Base-by-base conservation (phyloP, 64 coral and sea anemone genomes). In the Platygyra sinensis region DNA sequence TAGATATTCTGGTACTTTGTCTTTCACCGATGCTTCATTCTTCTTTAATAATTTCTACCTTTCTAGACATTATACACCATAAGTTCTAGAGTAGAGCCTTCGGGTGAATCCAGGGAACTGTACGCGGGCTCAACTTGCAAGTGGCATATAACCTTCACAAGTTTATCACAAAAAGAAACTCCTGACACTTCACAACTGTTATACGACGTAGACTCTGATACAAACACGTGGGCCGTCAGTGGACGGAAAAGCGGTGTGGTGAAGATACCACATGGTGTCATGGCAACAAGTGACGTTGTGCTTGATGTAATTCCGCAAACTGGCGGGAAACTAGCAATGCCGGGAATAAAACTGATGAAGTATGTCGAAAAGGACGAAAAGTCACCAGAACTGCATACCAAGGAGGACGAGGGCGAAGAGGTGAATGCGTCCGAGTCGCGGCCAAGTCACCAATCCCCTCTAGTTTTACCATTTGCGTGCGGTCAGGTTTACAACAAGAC, bases 1-100 rank as follows among this genome's bases (percentile, higher is more conserved):
- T 28, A 29, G 12, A 11, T 27, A 69, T 27, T 12, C 22, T 25
- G n/a, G 9, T 25, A 25, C n/a, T 69, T 27, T 69, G 65, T 5
- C 25, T 11, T 69, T 8, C 8, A 12, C 2, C 2, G 22, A 24
- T 27, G 1, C 8, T n/a, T 19, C 9, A 13, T 24, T 49, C 76
- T n/a, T n/a, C n/a, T 46, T 46, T 46, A 46, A 46, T 46, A 46
- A 46, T 8, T 10, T 52, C 25, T 71, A 25, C 83, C 49, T 5
- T 90, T 94, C 83, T 77, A 96, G 95, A 96, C 95, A 20, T 86
- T 96, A 8, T 96, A 90, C 79, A 96, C 95, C 32, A 90, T 96
- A 61, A 89, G 86, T 31, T 96, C 95, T 2, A 82, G 73, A 65
- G 87, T 96, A 67, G 91, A 96, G 51, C 73, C 95, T 42, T 5